Evolutionary conservation across 2,113 vertebrate genomes (phyloP).

Genomic region (Microtus pennsylvanicus): DNA sequence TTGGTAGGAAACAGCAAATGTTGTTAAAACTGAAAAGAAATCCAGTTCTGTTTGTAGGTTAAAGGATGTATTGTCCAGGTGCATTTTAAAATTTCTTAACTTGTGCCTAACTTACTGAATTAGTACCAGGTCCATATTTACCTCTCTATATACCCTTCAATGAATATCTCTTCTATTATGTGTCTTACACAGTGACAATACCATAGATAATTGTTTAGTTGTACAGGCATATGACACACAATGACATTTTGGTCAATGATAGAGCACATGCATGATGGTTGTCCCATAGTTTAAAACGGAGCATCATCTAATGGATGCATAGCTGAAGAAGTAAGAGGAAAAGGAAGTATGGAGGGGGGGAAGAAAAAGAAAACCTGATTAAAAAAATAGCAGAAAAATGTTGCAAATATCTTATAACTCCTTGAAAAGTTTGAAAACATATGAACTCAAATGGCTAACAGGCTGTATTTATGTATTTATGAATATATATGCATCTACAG

Average conservation of each 20-base stretch:
- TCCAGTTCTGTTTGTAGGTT: conserved; percentile 7
- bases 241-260: neutral
- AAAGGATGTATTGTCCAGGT: neutral
- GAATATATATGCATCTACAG: neutral
- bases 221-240: neutral
- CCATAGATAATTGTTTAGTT: conserved; percentile 53
- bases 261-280: neutral
- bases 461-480: neutral
- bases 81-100: conserved; percentile 43
- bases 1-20: conserved; percentile 59
- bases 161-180: conserved; percentile 14
- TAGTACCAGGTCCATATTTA: neutral
- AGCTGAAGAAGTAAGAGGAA: neutral
- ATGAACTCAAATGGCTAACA: neutral
- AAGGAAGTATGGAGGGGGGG: neutral
- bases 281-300: neutral
- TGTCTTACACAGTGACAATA: conserved; percentile 32
- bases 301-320: neutral
- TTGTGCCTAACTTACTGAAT: conserved; percentile 41
- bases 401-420: neutral
- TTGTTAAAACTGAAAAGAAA: conserved; percentile 49
- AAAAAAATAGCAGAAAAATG: neutral
- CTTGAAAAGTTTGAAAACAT: neutral
- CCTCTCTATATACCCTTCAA: neutral
- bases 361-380: neutral